Evolutionary conservation across 2,888 invertebrate genomes (phyloP).

Genomic region (Macrostomum cliftonense): DNA sequence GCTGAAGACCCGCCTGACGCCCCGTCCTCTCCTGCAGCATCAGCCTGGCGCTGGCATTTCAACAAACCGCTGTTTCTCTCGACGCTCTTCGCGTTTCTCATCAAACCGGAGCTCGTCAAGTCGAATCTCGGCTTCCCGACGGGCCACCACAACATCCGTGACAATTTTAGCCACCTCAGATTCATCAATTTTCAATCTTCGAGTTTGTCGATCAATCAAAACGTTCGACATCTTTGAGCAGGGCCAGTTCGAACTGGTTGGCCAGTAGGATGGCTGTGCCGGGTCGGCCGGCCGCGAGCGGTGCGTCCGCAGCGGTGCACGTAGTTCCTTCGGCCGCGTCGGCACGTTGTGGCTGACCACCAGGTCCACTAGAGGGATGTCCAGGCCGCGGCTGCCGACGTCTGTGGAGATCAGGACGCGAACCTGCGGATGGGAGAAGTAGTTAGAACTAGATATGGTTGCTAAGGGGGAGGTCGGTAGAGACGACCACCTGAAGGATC

Average conservation of each 20-base stretch:
- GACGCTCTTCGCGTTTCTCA: conserved; percentile 43
- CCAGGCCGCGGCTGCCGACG: conserved; percentile 76
- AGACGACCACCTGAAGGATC: no score
- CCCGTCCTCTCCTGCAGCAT: no score
- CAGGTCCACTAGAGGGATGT: conserved; percentile 82
- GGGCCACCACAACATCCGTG: conserved; percentile 74
- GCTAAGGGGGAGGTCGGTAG: no score
- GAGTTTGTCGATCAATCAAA: conserved; percentile 53
- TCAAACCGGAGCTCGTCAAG: conserved; percentile 77
- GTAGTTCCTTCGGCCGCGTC: conserved; percentile 69
- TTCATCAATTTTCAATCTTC: conserved; percentile 63
- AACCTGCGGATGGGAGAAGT: conserved; percentile 48
- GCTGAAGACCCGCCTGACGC: no score
- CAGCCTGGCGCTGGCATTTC: no score
- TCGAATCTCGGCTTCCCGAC: conserved; percentile 71
- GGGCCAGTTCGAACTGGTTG: conserved; percentile 69
- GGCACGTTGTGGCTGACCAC: conserved; percentile 88
- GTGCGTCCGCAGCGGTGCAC: conserved; percentile 92
- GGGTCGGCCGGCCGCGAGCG: conserved; percentile 44
- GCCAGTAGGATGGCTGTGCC: conserved; percentile 76
- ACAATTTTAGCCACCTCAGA: conserved; percentile 71
- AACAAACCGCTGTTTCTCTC: no score
- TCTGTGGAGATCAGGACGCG: conserved; percentile 84
- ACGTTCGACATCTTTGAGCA: conserved; percentile 52
- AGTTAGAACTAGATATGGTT: no score